Evolutionary conservation across 2,797 vertebrate genomes (phyloP), one percentile per base, ranked within the genome.

Genomic region (Spinus pinus): DNA sequence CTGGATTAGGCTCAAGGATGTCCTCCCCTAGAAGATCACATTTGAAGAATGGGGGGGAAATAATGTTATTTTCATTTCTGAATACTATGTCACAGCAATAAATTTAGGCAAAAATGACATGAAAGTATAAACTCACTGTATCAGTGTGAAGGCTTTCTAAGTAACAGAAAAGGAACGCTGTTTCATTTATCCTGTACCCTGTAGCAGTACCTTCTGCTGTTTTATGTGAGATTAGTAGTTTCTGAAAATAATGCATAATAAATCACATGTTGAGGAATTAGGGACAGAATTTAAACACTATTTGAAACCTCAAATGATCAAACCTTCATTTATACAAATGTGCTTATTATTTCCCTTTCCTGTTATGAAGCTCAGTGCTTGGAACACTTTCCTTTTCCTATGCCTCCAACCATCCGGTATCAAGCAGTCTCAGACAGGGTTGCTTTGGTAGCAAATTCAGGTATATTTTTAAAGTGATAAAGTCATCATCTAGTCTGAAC

Each of bases 381-480:
- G 33, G 58, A 75, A 58, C 39, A 41, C 62, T 92, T 90, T 37
- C 12, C 42, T 87, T 91, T 94, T 89, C 72, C 60, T 80, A 2
- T 54, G 64, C 20, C 54, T 94, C 35, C 47, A 82, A 74, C 54
- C 57, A 67, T 35, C 37, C 13, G 0, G 27, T 81, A 50, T 51
- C n/a, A 61, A 81, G 56, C 27, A 57, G 53, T 67, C 44, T 77
- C 50, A 82, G 65, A 53, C 23, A 69, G 46, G 14, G 30, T 16
- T 92, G 75, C 67, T 90, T 81, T 92, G 49, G 60, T 50, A 87
- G 64, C 73, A 85, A 77, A 37, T 49, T 86, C 71, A 85, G 33
- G 46, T 92, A 15, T 65, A 83, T 92, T 89, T 95, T 95, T 86
- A 37, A 77, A 60, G 61, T 22, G 35, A 74, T 88, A 86, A 89